Evolutionary conservation across 2,113 vertebrate genomes (phyloP).

Genomic region (Furnarius figulus): DNA sequence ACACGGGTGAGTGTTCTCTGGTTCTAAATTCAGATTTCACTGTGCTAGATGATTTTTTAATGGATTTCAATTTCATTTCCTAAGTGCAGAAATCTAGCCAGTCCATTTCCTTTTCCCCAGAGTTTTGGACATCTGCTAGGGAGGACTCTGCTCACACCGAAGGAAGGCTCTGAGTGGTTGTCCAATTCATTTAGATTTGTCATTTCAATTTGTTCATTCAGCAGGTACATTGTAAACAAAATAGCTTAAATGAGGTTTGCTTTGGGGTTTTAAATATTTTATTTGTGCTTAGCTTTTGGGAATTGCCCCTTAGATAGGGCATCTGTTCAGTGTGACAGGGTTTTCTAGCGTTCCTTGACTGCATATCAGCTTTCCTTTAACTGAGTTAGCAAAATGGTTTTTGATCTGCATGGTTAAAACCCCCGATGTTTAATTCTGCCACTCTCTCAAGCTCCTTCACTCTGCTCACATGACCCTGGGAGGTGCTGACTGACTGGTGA

Average conservation of each 20-base stretch:
- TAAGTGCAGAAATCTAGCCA: slow-evolving; percentile 36
- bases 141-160: neutral
- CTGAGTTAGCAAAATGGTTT: neutral
- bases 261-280: slow-evolving; percentile 55
- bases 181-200: slow-evolving; percentile 57
- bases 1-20: neutral
- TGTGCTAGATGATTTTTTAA: slow-evolving; percentile 27
- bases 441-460: neutral
- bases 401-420: neutral
- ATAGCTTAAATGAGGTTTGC: slow-evolving; percentile 42
- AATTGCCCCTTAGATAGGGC: slow-evolving; percentile 20
- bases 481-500: neutral
- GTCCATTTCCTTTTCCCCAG: slow-evolving; percentile 49
- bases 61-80: slow-evolving; percentile 27
- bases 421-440: neutral
- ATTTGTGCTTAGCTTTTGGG: slow-evolving; percentile 49
- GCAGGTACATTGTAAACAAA: slow-evolving; percentile 56
- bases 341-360: slow-evolving; percentile 5
- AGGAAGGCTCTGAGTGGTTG: slow-evolving; percentile 40
- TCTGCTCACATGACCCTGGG: neutral
- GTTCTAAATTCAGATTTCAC: slow-evolving; percentile 29
- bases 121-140: slow-evolving; percentile 52
- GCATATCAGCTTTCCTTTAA: neutral
- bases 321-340: neutral
- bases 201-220: slow-evolving; percentile 48